Conservation (phyloP, 2,888 invertebrate species). For the Cosmopolites sordidus region DNA sequence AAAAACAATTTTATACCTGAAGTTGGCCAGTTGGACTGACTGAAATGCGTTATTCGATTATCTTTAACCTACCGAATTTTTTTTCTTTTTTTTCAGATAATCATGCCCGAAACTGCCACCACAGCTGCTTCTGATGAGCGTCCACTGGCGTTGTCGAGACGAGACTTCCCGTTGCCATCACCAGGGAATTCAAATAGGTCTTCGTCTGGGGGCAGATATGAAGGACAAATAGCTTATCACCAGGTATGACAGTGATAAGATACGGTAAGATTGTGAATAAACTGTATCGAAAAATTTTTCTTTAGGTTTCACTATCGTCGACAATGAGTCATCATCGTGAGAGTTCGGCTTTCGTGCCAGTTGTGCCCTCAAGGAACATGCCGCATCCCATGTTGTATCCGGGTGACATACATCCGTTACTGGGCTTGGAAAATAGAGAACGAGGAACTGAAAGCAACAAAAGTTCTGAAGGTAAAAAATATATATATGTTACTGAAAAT, state of each 20-base stretch:
- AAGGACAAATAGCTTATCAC: conserved; percentile 40
- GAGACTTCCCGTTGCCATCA: conserved; percentile 50
- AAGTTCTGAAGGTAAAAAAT: conserved; percentile 22
- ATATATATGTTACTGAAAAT: too few relatives aligned
- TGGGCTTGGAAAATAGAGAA: conserved; percentile 45
- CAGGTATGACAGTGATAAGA: conserved; percentile 30
- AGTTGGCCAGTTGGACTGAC: background rate
- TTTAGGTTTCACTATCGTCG: conserved; percentile 11
- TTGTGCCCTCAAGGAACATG: conserved; percentile 73
- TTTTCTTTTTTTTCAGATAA: conserved; percentile 6
- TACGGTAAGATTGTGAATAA: too few relatives aligned
- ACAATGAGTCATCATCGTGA: conserved; percentile 60
- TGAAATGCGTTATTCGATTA: too few relatives aligned
- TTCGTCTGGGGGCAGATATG: conserved; percentile 52
- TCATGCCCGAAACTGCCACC: conserved; percentile 35
- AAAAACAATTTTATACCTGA: conserved; percentile 26
- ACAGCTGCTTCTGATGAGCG: conserved; percentile 41
- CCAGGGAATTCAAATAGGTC: conserved; percentile 57
- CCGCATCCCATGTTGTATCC: conserved; percentile 66
- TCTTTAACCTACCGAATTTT: too few relatives aligned
- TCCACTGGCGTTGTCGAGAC: conserved; percentile 54
- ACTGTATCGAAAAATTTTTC: too few relatives aligned
- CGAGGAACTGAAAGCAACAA: conserved; percentile 19
- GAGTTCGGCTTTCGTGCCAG: conserved; percentile 83
- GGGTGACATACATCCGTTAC: conserved; percentile 65